Percentiles rank a stretch among this genome's conserved stretches.
Conservation (phyloP, 2,113 vertebrate species). For the Indicator indicator region DNA sequence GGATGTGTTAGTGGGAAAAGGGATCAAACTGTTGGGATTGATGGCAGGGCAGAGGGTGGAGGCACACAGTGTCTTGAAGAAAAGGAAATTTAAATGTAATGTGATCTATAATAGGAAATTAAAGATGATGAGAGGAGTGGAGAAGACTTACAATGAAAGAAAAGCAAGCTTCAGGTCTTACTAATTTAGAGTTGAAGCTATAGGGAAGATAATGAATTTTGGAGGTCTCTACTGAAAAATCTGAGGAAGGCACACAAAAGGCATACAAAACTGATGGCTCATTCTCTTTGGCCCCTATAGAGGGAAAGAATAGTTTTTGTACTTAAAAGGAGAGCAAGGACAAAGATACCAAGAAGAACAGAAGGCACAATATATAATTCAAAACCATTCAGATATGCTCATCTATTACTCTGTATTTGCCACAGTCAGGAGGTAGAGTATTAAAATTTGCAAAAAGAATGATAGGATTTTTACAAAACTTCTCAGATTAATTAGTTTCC, state of each 20-base stretch:
- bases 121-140: neutral
- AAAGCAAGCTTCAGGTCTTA: neutral
- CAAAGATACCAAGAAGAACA: neutral
- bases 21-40: neutral
- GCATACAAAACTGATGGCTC: neutral
- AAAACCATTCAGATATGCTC: neutral
- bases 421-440: neutral
- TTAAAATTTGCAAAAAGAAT: slow-evolving; percentile 10
- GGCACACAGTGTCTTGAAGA: neutral
- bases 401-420: slow-evolving; percentile 25
- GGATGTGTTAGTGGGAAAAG: neutral
- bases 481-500: neutral
- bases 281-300: neutral
- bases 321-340: neutral
- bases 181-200: neutral
- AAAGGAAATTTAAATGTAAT: neutral
- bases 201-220: neutral
- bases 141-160: neutral
- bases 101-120: neutral
- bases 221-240: neutral
- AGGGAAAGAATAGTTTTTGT: neutral
- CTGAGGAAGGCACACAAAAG: neutral
- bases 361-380: slow-evolving; percentile 28
- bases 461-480: neutral
- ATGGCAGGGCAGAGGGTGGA: neutral